Percentiles rank a stretch among this genome's conserved stretches.
Evolutionary conservation across 2,113 vertebrate genomes (phyloP).

Genomic region (Onychorhynchus coronatus): DNA sequence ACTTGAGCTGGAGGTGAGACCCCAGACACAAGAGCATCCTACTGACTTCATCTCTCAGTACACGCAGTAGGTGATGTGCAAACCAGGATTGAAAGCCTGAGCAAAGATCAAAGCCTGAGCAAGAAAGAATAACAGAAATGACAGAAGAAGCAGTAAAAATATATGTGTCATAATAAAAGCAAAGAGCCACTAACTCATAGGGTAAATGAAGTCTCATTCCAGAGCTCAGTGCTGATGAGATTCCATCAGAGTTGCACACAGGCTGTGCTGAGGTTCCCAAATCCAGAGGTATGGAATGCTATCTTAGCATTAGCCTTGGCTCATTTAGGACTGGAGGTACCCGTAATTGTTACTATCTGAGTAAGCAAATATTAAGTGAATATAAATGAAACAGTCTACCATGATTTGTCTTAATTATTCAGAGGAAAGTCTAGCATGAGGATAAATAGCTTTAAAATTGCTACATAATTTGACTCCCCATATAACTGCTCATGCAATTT

Average conservation of each 20-base stretch:
- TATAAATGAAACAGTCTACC: conserved; percentile 41
- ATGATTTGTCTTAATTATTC: conserved; percentile 66
- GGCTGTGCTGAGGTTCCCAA: background rate
- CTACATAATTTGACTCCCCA: conserved; percentile 67
- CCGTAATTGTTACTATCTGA: background rate
- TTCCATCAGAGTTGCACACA: background rate
- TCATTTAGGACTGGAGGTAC: background rate
- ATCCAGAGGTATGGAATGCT: background rate
- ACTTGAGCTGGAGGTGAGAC: background rate
- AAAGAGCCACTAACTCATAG: background rate
- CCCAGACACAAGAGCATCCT: accelerated
- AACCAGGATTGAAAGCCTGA: background rate
- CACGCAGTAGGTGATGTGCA: background rate
- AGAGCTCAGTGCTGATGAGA: background rate
- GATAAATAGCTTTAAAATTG: conserved; percentile 65
- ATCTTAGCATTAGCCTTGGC: background rate
- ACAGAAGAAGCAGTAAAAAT: background rate
- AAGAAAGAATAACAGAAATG: background rate
- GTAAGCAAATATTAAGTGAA: conserved; percentile 27
- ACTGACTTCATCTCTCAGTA: background rate
- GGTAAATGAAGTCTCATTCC: background rate
- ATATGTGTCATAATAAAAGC: background rate
- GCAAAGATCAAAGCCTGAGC: background rate
- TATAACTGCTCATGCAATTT: conserved; percentile 73
- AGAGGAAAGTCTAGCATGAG: conserved; percentile 38